Evolutionary conservation across 2,797 vertebrate genomes (phyloP).

Genomic region (Leontopithecus rosalia): DNA sequence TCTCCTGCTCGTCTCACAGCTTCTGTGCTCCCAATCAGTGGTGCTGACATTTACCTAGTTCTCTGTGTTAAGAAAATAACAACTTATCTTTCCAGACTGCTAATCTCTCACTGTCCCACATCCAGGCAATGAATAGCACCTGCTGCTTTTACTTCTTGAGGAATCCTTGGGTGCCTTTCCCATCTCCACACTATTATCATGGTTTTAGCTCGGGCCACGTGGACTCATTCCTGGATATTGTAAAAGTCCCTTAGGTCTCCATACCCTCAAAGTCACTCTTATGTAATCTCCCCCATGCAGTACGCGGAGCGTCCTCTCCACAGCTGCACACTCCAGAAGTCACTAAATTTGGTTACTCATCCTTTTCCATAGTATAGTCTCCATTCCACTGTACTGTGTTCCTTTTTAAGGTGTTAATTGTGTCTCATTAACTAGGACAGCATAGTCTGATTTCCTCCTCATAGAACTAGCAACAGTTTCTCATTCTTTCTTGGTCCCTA

Average conservation of each 20-base stretch:
- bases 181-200: not conserved
- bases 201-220: not conserved
- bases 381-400: not conserved
- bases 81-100: not conserved
- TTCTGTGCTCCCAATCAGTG: not conserved
- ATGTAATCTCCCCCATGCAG: not conserved
- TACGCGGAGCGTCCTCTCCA: not conserved
- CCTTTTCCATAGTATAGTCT: not conserved
- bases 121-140: not conserved
- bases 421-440: not conserved
- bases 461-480: not conserved
- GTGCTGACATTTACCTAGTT: not conserved
- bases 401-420: not conserved
- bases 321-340: not conserved
- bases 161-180: not conserved
- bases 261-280: not conserved
- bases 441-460: not conserved
- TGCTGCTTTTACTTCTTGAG: not conserved
- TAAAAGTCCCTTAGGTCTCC: not conserved
- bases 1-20: not conserved
- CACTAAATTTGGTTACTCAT: not conserved
- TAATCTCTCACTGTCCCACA: not conserved
- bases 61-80: not conserved
- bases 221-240: not conserved
- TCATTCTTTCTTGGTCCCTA: not conserved